These are phyloP conservation scores for Sebastes iracundus DNA, from an alignment of 2,797 vertebrate genomes.

Conservation along the genomic window DNA sequence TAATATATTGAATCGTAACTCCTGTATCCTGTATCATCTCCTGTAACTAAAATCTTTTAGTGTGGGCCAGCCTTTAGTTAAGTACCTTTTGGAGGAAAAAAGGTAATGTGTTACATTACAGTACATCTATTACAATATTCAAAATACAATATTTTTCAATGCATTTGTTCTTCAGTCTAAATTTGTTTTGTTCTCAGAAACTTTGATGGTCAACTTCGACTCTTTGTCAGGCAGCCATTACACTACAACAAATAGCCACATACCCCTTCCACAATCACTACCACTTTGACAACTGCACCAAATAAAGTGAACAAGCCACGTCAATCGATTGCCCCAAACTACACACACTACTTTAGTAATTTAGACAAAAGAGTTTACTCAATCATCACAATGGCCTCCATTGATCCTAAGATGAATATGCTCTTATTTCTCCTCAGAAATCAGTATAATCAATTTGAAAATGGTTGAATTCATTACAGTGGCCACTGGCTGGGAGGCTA, in stretches of 20 bases:
- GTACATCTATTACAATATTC: not conserved
- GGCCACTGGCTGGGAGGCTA: not conserved
- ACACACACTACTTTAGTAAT: not conserved
- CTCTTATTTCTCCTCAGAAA: conserved; percentile 13
- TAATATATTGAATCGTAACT: no score
- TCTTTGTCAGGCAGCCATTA: not conserved
- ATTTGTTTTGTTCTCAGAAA: not conserved
- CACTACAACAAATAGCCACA: not conserved
- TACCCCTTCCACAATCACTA: not conserved
- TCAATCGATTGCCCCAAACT: not conserved
- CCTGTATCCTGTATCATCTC: no score
- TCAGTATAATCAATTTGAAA: not conserved
- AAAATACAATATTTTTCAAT: not conserved
- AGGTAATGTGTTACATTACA: not conserved
- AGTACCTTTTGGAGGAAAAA: not conserved
- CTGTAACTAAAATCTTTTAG: no score
- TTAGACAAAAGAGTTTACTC: conserved; percentile 13
- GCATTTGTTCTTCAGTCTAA: not conserved
- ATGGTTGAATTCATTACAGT: not conserved
- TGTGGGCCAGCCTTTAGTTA: not conserved
- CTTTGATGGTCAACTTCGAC: not conserved
- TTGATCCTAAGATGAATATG: not conserved
- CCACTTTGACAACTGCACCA: not conserved
- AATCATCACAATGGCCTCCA: conserved; percentile 12
- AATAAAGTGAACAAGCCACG: not conserved